Base-by-base conservation (phyloP, 2,888 invertebrate genomes). In the Campoletis raptor region DNA sequence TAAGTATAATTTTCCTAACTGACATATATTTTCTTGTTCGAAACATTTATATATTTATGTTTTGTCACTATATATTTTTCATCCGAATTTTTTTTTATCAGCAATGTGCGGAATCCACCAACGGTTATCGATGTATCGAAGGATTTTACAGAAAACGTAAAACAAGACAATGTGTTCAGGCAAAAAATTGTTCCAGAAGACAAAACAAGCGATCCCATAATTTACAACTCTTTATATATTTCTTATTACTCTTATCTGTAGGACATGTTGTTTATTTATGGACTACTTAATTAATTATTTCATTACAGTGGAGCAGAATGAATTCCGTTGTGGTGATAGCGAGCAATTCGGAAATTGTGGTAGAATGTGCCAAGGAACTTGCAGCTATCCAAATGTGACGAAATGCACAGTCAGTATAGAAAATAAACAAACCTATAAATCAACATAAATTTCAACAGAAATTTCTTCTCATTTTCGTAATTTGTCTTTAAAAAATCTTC, bases 1-100 rank as follows among this genome's bases (percentile, higher is more conserved):
- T 85, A 15, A 85, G 85, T 45, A 57, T 30, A 21, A n/a, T 52
- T 72, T 24, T n/a, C 42, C 30, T 61, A 3, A 12, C 4, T 30
- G 4, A 30, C 12, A 15, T 6, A 0, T 30, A 30, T 0, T n/a
- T n/a, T n/a, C n/a, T n/a, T n/a, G n/a, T n/a, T n/a, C n/a, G n/a
- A n/a, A n/a, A n/a, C n/a, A n/a, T n/a, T n/a, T n/a, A n/a, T n/a
- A n/a, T n/a, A n/a, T n/a, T n/a, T n/a, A n/a, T n/a, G n/a, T n/a
- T n/a, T n/a, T n/a, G n/a, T n/a, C n/a, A n/a, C n/a, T n/a, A n/a
- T n/a, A n/a, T n/a, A n/a, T n/a, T n/a, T n/a, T n/a, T n/a, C n/a
- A n/a, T n/a, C n/a, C n/a, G n/a, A n/a, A n/a, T 48, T 48, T 1
- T 10, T 45, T 48, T 48, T 18, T 3, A 48, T 66, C 66, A 66